phyloP scores from a whole-genome alignment of 30 jellyfish, hydroid and myxozoan genomes.

The Hydra vulgaris region DNA sequence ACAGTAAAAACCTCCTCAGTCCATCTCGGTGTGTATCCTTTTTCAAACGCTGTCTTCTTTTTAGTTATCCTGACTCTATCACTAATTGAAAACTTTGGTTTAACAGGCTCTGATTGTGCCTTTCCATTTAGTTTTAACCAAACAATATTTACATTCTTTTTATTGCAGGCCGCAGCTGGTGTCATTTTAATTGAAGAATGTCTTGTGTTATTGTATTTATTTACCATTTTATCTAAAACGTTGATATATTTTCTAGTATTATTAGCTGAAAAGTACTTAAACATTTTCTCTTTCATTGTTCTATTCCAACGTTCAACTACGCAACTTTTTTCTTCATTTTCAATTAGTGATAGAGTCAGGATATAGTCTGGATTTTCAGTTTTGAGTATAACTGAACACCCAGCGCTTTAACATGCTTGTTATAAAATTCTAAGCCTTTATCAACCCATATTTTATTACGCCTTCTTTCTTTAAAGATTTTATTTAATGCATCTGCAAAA shows the following conservation, averaged over 20 bases:
- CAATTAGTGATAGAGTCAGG: too few species aligned
- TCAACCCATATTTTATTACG: too few species aligned
- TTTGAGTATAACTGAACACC: too few species aligned
- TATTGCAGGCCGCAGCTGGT: constrained; percentile 13
- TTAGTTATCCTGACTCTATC: constrained; percentile 25
- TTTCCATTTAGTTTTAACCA: constrained; percentile 28
- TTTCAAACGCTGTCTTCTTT: constrained; percentile 7
- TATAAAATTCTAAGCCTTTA: too few species aligned
- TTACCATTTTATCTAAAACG: constrained; percentile 23
- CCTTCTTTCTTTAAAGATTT: too few species aligned
- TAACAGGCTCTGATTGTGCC: neutral
- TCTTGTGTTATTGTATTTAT: neutral
- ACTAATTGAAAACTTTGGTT: constrained; percentile 11
- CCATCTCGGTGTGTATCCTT: constrained; percentile 29
- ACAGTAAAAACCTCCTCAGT: constrained; percentile 32
- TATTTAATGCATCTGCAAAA: too few species aligned
- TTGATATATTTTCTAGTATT: constrained; percentile 8
- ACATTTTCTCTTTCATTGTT: constrained; percentile 24
- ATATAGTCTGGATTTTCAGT: too few species aligned
- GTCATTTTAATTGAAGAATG: constrained; percentile 17
- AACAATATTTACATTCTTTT: constrained; percentile 9
- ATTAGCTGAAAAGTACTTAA: constrained; percentile 6
- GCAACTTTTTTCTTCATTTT: constrained; percentile 17
- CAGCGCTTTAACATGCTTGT: too few species aligned
- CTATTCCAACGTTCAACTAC: constrained; percentile 30